Percentiles rank a stretch among this genome's conserved stretches.
These are phyloP conservation scores for Uloborus plumipes DNA, from an alignment of 2,888 invertebrate genomes.

Conservation along the genomic window DNA sequence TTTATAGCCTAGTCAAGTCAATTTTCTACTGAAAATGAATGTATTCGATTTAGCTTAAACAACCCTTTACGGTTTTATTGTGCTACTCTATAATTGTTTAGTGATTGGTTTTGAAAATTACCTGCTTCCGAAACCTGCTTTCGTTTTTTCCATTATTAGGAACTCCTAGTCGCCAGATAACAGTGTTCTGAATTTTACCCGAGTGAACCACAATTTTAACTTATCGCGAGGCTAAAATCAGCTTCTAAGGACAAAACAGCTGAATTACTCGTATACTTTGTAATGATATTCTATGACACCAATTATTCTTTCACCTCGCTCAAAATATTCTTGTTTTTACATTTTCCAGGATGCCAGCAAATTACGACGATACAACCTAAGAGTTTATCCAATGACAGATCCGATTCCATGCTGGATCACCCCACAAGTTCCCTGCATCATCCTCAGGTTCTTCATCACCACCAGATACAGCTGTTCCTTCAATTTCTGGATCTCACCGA, in stretches of 20 bases:
- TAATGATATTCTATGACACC: not conserved
- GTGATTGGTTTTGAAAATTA: too few species aligned
- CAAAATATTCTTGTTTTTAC: not conserved
- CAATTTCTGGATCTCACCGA: conserved; percentile 93
- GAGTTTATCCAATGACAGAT: conserved; percentile 11
- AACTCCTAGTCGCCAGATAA: too few species aligned
- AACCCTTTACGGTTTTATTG: too few species aligned
- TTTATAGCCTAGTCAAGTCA: too few species aligned
- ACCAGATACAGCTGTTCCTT: conserved; percentile 70
- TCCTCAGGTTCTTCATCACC: conserved; percentile 41
- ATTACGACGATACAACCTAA: conserved; percentile 41
- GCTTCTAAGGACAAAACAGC: not conserved
- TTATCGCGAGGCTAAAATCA: not conserved
- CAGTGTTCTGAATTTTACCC: too few species aligned
- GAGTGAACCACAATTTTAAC: too few species aligned
- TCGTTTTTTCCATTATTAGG: too few species aligned
- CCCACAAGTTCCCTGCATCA: conserved; percentile 11
- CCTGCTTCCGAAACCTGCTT: too few species aligned
- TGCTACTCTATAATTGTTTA: too few species aligned
- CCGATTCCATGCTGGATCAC: conserved; percentile 37
- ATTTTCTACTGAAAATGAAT: too few species aligned
- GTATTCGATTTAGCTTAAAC: too few species aligned
- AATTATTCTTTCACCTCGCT: not conserved
- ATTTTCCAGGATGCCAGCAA: conserved; percentile 37
- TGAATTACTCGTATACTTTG: not conserved